Evolutionary conservation across 2,888 invertebrate species (phyloP).

Genomic region (Chrysomela aeneicollis): DNA sequence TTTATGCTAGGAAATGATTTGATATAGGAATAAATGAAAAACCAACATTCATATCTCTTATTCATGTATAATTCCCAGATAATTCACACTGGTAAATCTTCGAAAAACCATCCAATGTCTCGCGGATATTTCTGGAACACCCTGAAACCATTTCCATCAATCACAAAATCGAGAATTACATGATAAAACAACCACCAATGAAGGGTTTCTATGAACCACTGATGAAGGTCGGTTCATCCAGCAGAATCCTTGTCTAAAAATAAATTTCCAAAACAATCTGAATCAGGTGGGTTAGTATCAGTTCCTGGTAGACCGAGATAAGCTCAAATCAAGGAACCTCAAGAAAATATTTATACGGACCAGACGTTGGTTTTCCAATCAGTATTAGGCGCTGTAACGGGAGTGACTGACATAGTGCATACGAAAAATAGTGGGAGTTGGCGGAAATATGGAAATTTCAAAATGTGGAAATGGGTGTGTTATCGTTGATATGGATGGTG

Average conservation of each 20-base stretch:
- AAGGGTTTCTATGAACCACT: neutral
- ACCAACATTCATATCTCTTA: no score
- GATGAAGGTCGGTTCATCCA: neutral
- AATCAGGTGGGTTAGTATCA: slow-evolving; percentile 17
- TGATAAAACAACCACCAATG: neutral
- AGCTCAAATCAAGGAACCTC: slow-evolving; percentile 11
- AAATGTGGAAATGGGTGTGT: neutral
- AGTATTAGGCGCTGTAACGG: neutral
- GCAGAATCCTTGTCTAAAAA: neutral
- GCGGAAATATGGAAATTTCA: neutral
- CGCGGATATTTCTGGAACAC: neutral
- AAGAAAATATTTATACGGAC: slow-evolving; percentile 19
- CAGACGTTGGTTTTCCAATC: neutral
- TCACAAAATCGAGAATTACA: neutral
- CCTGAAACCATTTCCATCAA: neutral
- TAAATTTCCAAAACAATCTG: neutral
- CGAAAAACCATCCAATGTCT: neutral
- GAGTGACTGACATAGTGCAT: neutral
- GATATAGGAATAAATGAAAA: no score
- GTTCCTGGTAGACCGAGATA: slow-evolving; percentile 13
- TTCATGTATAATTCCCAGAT: no score
- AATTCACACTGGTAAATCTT: no score
- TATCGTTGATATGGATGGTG: neutral
- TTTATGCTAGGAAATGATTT: no score
- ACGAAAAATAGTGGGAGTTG: neutral